These are phyloP conservation scores for Labroides dimidiatus DNA, from an alignment of 2,797 vertebrate species.

Conservation along the genomic window DNA sequence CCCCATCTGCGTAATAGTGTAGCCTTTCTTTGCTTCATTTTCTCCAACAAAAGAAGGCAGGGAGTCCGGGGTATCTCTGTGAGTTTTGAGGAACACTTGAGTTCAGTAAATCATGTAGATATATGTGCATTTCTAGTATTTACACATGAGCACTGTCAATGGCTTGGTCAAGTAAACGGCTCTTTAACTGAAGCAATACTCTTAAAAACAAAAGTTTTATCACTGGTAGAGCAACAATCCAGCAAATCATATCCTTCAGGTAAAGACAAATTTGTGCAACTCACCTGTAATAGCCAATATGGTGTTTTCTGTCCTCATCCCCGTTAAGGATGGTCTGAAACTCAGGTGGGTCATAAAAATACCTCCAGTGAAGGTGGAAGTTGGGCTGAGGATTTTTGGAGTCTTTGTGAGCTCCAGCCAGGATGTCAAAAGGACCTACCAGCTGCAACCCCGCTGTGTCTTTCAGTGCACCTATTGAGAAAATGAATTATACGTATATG, in stretches of 20 bases:
- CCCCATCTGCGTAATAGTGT: slow-evolving; percentile 88
- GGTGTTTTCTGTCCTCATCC: slow-evolving; percentile 87
- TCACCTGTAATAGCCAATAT: slow-evolving; percentile 98
- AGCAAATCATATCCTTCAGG: not conserved
- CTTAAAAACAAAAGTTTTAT: not conserved
- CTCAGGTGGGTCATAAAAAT: slow-evolving; percentile 97
- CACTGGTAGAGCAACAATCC: too few species aligned
- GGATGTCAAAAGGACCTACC: slow-evolving; percentile 94
- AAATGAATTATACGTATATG: too few species aligned
- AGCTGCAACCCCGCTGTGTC: slow-evolving; percentile 88
- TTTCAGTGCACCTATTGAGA: slow-evolving; percentile 85
- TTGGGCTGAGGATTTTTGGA: slow-evolving; percentile 82
- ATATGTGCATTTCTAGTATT: too few species aligned
- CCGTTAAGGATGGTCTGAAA: slow-evolving; percentile 93
- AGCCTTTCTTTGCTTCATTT: slow-evolving; percentile 93
- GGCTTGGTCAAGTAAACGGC: not conserved
- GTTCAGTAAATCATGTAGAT: slow-evolving; percentile 4
- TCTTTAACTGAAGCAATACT: not conserved
- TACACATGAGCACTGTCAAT: not conserved
- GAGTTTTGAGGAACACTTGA: slow-evolving; percentile 4
- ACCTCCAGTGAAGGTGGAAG: slow-evolving; percentile 94
- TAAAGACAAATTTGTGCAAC: not conserved
- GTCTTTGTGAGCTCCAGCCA: slow-evolving; percentile 89
- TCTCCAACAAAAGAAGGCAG: slow-evolving; percentile 92
- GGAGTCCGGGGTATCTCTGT: slow-evolving; percentile 92